Evolutionary conservation across 2,888 invertebrate species (phyloP), one percentile per base, ranked within the genome.

Genomic region (Cantharis rufa): DNA sequence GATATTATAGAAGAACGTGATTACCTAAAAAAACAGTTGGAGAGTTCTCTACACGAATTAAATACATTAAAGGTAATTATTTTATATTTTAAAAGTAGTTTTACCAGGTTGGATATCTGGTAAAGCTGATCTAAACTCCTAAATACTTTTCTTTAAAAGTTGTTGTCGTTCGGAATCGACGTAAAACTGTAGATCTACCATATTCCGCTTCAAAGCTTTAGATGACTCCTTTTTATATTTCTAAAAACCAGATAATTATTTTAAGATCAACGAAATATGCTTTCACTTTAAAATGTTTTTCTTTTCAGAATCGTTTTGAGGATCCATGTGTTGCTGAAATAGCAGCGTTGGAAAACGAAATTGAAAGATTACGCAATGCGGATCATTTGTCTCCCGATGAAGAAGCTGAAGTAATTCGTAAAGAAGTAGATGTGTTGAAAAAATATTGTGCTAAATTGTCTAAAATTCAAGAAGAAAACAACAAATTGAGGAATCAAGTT

Each of bases 371-470:
- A 82, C 80, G 83, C 71, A 76, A 78, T 18, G 70, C 71, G n/a
- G 80, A 81, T 66, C 79, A 80, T 48, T 78, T 81, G 18, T 82
- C 83, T 7, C 84, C 85, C 15, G 85, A 85, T 64, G 82, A 84
- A 75, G 85, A 86, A 82, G 81, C 85, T 4, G 83, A 84, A 80
- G 80, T 86, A 11, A 84, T 87, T 27, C 78, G 82, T 48, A 87
- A 85, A 78, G 87, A 87, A 79, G 80, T 87, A 3, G 82, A 84
- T 69, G 83, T 85, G 3, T 75, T 87, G 24, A 88, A 87, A 78
- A 84, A 83, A 75, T 87, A 86, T 77, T 87, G 87, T 75, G 80
- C 84, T 4, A 85, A 86, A 78, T 77, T 88, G 27, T 82, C 84
- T 0, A 80, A 80, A 15, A 85, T 87, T 64, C 85, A 87, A 80